These are phyloP conservation scores for Falcunculus frontatus DNA, from an alignment of 2,113 vertebrate genomes.

Conservation along the genomic window DNA sequence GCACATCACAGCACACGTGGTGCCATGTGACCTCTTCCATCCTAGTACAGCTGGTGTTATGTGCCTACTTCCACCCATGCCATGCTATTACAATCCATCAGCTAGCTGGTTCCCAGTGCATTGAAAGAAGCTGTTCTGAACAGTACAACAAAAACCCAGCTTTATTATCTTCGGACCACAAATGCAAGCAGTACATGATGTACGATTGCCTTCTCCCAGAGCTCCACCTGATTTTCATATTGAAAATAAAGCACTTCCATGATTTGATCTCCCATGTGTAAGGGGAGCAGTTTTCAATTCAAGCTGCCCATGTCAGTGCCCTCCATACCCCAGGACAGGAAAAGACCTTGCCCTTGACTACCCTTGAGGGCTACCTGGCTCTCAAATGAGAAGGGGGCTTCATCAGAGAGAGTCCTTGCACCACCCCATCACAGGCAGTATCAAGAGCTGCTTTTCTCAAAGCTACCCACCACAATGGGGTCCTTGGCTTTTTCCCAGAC, in stretches of 20 bases:
- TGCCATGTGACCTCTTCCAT: neutral
- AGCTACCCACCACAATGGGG: accelerated
- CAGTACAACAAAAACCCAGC: neutral
- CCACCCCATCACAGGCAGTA: neutral
- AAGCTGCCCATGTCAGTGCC: neutral
- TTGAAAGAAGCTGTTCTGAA: neutral
- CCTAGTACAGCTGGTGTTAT: neutral
- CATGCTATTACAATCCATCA: neutral
- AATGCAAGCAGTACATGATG: neutral
- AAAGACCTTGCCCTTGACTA: neutral
- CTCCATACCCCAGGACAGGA: neutral
- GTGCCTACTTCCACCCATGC: neutral
- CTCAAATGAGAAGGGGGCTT: neutral
- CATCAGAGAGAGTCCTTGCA: neutral
- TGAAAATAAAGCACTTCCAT: neutral
- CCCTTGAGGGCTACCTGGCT: neutral
- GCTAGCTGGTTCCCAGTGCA: neutral
- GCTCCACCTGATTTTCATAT: neutral
- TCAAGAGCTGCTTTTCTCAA: accelerated
- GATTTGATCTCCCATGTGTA: neutral
- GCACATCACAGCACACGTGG: neutral
- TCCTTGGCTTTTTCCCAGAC: neutral
- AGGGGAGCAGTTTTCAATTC: neutral
- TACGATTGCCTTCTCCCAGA: neutral
- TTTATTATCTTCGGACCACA: neutral